Evolutionary conservation across 1,140 invertebrate species (phyloP).

Genomic region (Antheraea pernyi): DNA sequence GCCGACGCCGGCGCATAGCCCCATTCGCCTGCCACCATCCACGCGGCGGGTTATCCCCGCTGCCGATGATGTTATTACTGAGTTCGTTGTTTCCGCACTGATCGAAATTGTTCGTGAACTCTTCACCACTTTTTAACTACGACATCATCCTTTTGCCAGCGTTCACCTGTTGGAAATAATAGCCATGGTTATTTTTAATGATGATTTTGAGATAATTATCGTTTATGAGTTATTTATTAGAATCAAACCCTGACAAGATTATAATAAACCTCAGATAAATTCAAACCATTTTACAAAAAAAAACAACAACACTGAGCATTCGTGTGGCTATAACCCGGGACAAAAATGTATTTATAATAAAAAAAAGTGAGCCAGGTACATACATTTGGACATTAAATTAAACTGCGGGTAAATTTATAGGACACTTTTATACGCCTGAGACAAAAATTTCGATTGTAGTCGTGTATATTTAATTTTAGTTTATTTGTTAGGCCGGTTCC

Average conservation of each 20-base stretch:
- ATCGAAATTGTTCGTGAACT: not conserved
- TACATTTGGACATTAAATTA: conserved; percentile 78
- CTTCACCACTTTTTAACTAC: conserved; percentile 6
- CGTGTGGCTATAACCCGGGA: conserved; percentile 68
- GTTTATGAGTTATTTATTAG: conserved; percentile 1
- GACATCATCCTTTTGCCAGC: not conserved
- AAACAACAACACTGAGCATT: conserved; percentile 61
- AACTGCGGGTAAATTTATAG: conserved; percentile 78
- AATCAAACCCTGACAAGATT: conserved; percentile 40
- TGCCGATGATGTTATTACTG: conserved; percentile 17
- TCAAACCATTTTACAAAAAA: conserved; percentile 72
- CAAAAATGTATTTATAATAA: conserved; percentile 73
- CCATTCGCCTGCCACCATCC: conserved; percentile 76
- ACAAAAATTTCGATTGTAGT: conserved; percentile 78
- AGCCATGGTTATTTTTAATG: not conserved
- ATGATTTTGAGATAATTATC: not conserved
- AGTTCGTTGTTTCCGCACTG: conserved; percentile 24
- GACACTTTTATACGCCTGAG: conserved; percentile 77
- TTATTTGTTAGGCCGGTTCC: conserved; percentile 72
- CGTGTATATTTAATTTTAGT: conserved; percentile 79
- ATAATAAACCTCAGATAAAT: conserved; percentile 60
- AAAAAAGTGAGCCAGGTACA: conserved; percentile 73
- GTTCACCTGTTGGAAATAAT: not conserved
- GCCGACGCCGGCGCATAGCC: conserved; percentile 71
- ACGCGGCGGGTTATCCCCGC: conserved; percentile 67